Conservation (phyloP, 2,797 vertebrate genomes). For the Cirrhinus molitorella region DNA sequence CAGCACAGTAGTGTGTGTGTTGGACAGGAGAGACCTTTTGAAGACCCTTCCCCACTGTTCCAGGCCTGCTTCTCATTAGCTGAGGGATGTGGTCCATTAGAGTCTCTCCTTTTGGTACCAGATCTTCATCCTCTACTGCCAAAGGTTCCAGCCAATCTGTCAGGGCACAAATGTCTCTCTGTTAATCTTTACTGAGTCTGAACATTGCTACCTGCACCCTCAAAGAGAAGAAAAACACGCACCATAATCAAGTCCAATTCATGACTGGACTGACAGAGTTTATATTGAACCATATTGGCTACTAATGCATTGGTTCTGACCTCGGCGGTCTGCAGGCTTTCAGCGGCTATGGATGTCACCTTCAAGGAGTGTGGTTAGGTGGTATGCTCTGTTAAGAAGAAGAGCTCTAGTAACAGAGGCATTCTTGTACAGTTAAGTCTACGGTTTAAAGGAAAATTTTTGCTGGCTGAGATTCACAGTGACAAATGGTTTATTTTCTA, state of each 20-base stretch:
- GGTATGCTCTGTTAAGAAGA: neutral
- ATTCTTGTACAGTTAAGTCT: neutral
- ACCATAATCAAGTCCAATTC: conserved; percentile 37
- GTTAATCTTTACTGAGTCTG: conserved; percentile 65
- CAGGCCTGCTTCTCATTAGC: conserved; percentile 52
- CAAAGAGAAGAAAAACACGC: conserved; percentile 69
- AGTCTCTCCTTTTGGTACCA: conserved; percentile 50
- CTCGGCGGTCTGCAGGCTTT: conserved; percentile 42
- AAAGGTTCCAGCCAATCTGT: conserved; percentile 65
- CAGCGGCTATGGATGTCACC: neutral
- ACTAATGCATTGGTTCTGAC: conserved; percentile 44
- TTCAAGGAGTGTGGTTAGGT: neutral
- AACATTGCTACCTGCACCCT: conserved; percentile 56
- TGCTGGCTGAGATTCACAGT: neutral
- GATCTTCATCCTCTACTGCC: conserved; percentile 61
- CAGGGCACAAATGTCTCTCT: conserved; percentile 64
- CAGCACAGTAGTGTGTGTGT: conserved; percentile 70
- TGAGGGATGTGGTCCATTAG: conserved; percentile 66
- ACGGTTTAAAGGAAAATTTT: neutral
- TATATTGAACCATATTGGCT: conserved; percentile 48
- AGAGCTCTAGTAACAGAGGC: neutral
- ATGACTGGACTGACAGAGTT: conserved; percentile 46
- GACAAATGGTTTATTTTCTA: neutral
- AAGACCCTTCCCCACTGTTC: conserved; percentile 37
- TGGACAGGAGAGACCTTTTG: conserved; percentile 45